phyloP scores from a whole-genome alignment of 64 coral and sea anemone genomes.

The Platygyra sinensis region DNA sequence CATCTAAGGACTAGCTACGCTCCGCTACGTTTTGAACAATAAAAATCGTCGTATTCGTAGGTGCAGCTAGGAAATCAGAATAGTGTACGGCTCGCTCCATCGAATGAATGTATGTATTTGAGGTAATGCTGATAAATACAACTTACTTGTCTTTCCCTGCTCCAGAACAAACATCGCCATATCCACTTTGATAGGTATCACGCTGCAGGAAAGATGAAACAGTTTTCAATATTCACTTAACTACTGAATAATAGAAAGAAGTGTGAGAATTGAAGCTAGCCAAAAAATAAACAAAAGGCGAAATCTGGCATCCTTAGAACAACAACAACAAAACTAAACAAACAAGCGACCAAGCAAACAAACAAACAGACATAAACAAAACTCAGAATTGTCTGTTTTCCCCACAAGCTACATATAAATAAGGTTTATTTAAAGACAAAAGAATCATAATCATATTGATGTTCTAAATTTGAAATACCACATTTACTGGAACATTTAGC shows the following conservation, averaged over 20 bases:
- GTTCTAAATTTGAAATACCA: too few relatives aligned
- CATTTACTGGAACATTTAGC: too few relatives aligned
- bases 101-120: too few relatives aligned
- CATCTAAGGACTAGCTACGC: too few relatives aligned
- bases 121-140: not conserved
- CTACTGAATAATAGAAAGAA: too few relatives aligned
- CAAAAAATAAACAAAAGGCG: not conserved
- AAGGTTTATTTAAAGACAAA: too few relatives aligned
- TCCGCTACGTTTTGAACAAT: too few relatives aligned
- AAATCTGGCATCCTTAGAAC: not conserved
- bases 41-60: not conserved
- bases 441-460: too few relatives aligned
- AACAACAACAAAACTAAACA: not conserved
- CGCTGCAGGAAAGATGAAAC: slow-evolving; percentile 7
- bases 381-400: too few relatives aligned
- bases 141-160: slow-evolving; percentile 75
- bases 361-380: not conserved
- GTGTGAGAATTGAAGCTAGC: too few relatives aligned
- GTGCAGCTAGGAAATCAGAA: not conserved
- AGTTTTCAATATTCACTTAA: too few relatives aligned
- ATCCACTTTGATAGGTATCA: slow-evolving; percentile 66
- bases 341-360: not conserved
- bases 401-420: too few relatives aligned
- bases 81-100: not conserved
- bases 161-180: slow-evolving; percentile 71